Base-by-base conservation (phyloP, 1,140 invertebrate species). In the Dinoponera quadriceps region DNA sequence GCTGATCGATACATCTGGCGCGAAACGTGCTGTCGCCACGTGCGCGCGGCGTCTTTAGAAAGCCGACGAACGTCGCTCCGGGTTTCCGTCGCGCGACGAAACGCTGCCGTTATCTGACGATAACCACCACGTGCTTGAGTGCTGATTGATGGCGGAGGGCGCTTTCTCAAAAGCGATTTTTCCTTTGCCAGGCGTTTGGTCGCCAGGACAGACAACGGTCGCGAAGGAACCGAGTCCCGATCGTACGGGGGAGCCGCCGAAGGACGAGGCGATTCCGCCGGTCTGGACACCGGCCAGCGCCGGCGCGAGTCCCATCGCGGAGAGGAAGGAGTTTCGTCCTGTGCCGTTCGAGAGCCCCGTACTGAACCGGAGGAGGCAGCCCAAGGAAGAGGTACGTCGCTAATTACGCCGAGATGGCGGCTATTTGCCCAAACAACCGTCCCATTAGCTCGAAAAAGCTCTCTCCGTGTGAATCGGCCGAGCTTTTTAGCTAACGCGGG, bases 201-300 rank as follows among this genome's bases (percentile, higher is more conserved):
- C 94, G 84, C 94, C 94, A 66, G 93, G 94, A 90, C 89, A 92
- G 48, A 82, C 95, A 82, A 91, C 92, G 86, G 90, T 92, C 38
- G 93, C 93, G 14, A 95, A 95, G 85, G 95, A 95, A 80, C 95
- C 95, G 33, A 92, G 90, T 73, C 89, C 91, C 0, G 91, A 93
- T n/a, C 90, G 90, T 20, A 84, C 18, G 38, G 93, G 92, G 77
- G 91, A 93, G 54, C 86, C 85, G 38, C 77, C 90, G 51, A 94
- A 94, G 82, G 91, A 95, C 93, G 94, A 90, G 77, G 95, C 95
- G 54, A 95, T 96, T 4, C 95, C 95, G 48, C 95, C 96, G 4
- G 94, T 98, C 74, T 98, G 97, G 97, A 96, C 96, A 1, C 97
- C 97, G 4, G 95, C 95, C 86, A 96, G 95, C 92, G 96, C 94